A percentile compares a stretch with the other conserved stretches of the same genome.
These are phyloP conservation scores for Cancer borealis DNA, from an alignment of 2,888 invertebrate species.

Conservation along the genomic window DNA sequence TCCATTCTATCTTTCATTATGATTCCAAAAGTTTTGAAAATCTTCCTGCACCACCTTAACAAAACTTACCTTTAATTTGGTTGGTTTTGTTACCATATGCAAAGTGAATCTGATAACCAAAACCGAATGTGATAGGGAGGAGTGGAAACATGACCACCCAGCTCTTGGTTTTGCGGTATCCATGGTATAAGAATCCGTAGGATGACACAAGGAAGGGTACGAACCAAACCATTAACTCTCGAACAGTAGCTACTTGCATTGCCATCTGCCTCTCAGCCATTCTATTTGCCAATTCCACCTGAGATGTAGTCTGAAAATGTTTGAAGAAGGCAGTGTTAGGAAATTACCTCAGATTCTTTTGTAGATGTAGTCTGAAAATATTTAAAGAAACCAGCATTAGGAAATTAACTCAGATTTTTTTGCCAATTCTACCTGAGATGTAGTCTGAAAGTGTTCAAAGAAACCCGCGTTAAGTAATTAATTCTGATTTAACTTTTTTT, in stretches of 20 bases:
- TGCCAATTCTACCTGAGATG: too few species aligned
- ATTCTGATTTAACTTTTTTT: too few species aligned
- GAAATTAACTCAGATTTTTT: too few species aligned
- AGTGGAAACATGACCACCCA: conserved; percentile 66
- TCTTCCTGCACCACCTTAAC: background rate
- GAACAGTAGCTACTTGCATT: conserved; percentile 58
- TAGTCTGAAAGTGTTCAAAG: too few species aligned
- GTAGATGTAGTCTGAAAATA: too few species aligned
- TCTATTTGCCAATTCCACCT: conserved; percentile 50
- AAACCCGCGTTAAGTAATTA: too few species aligned
- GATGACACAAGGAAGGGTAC: conserved; percentile 57
- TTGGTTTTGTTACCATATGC: conserved; percentile 63
- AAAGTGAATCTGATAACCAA: conserved; percentile 53
- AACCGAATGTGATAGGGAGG: conserved; percentile 58
- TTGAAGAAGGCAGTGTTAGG: background rate
- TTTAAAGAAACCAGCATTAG: too few species aligned
- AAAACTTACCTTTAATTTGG: conserved; percentile 52
- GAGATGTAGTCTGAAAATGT: conserved; percentile 46
- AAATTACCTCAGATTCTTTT: too few species aligned
- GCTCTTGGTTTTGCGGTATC: conserved; percentile 59
- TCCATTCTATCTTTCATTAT: too few species aligned
- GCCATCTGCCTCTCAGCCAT: conserved; percentile 67
- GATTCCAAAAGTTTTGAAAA: too few species aligned
- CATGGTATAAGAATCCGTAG: conserved; percentile 54
- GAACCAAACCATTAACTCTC: conserved; percentile 58